Evolutionary conservation across 2,113 vertebrate species (phyloP).

Genomic region (Hemibagrus wyckioides): DNA sequence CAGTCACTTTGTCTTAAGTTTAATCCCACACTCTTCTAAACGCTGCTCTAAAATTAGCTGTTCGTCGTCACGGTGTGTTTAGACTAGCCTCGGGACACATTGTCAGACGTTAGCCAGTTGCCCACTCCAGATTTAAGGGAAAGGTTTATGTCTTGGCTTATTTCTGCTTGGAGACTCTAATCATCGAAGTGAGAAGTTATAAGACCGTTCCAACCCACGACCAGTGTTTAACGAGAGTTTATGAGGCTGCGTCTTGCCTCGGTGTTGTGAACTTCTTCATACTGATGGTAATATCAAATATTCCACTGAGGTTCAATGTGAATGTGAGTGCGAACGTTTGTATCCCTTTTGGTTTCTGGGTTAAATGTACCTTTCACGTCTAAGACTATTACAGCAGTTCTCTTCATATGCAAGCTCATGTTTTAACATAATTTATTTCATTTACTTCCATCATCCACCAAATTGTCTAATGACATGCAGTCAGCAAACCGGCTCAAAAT

Average conservation of each 20-base stretch:
- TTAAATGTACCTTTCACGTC: neutral
- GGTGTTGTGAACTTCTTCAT: neutral
- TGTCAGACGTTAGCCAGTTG: constrained; percentile 35
- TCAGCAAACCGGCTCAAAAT: neutral
- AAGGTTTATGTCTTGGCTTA: constrained; percentile 31
- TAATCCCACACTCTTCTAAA: constrained; percentile 17
- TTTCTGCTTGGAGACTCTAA: constrained; percentile 1
- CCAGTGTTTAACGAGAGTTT: neutral
- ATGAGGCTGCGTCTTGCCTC: neutral
- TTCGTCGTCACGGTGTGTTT: constrained; percentile 10
- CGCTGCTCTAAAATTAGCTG: constrained; percentile 22
- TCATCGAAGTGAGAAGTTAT: constrained; percentile 22
- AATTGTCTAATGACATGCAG: neutral
- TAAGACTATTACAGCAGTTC: neutral
- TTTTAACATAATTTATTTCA: neutral
- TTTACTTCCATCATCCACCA: neutral
- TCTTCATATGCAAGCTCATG: neutral
- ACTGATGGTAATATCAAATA: neutral
- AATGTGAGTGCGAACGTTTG: neutral
- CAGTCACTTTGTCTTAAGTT: neutral
- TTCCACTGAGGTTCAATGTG: neutral
- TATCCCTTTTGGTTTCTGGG: neutral
- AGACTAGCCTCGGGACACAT: constrained; percentile 21
- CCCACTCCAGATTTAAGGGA: constrained; percentile 10
- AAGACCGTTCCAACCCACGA: neutral